Base-by-base conservation (phyloP, 1,140 invertebrate species). In the Hestina assimilis region DNA sequence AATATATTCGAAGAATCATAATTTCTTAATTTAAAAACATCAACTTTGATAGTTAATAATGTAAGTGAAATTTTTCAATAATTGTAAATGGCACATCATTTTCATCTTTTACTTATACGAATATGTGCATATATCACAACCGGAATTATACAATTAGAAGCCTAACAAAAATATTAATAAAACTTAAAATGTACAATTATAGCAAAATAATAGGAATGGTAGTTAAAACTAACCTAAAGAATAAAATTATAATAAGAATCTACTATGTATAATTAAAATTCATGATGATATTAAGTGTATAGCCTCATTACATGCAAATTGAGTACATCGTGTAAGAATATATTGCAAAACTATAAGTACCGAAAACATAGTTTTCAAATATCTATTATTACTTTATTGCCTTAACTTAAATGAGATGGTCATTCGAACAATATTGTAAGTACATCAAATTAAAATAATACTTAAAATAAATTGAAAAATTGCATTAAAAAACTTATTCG, bases 151-250 rank as follows among this genome's bases (percentile, higher is more conserved):
- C 29, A n/a, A 52, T 12, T 48, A 64, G 57, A 59, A 56, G n/a
- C 55, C 56, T 47, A 47, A 35, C 15, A 42, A n/a, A 55, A 54
- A 47, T 52, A 38, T 52, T 11, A 29, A 23, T 48, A 33, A 42
- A 57, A 35, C 35, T 41, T 59, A 53, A 9, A 14, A 47, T 57
- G 33, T 41, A 43, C 12, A 51, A n/a, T 48, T 51, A 51, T 42
- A 54, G 46, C 54, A 50, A 61, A 54, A 33, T 24, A 58, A 58
- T 42, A 67, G 64, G 64, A 67, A 63, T 60, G 64, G 43, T 33
- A 51, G 38, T 55, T 33, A 33, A 50, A 28, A 52, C 40, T 52
- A 51, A 40, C 23, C 29, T 35, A 56, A 26, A 15, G 24, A 42
- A n/a, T 7, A 33, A 7, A 51, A 14, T 15, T 17, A 51, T 26